Percentiles rank a stretch among this genome's conserved stretches.
phyloP scores from a whole-genome alignment of 30 jellyfish, hydroid and myxozoan species.

The Aurelia sp. region DNA sequence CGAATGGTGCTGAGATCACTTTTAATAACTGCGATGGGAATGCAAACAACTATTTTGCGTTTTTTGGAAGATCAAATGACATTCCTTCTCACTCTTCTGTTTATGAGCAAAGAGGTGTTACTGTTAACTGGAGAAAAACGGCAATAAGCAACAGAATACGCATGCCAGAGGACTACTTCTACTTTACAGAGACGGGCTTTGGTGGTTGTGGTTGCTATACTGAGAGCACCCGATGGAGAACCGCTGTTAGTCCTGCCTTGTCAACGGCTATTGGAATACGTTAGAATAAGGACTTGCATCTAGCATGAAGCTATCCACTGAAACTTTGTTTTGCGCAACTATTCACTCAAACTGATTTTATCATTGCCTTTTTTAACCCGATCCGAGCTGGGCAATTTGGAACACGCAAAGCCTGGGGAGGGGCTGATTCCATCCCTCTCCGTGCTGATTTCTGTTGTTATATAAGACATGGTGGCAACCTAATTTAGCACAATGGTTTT shows the following conservation, averaged over 20 bases:
- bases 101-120: constrained; percentile 38
- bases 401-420: no score
- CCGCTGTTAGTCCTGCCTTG: not conserved
- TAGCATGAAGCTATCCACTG: no score
- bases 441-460: no score
- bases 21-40: constrained; percentile 40
- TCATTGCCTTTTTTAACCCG: no score
- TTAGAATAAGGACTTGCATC: not conserved
- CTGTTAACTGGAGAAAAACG: constrained; percentile 46
- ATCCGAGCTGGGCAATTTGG: no score
- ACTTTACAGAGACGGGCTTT: constrained; percentile 51
- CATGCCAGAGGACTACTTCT: constrained; percentile 31
- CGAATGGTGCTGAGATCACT: constrained; percentile 14
- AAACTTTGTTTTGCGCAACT: no score
- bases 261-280: constrained; percentile 29
- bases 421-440: no score
- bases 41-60: constrained; percentile 34
- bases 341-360: no score
- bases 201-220: constrained; percentile 79
- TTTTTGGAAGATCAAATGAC: constrained; percentile 1
- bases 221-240: constrained; percentile 53
- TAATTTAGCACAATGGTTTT: no score
- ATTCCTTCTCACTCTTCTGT: not conserved
- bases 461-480: no score
- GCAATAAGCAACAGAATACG: not conserved